These are phyloP conservation scores for Aramus guarauna DNA, from an alignment of 2,113 vertebrate genomes.

Conservation along the genomic window DNA sequence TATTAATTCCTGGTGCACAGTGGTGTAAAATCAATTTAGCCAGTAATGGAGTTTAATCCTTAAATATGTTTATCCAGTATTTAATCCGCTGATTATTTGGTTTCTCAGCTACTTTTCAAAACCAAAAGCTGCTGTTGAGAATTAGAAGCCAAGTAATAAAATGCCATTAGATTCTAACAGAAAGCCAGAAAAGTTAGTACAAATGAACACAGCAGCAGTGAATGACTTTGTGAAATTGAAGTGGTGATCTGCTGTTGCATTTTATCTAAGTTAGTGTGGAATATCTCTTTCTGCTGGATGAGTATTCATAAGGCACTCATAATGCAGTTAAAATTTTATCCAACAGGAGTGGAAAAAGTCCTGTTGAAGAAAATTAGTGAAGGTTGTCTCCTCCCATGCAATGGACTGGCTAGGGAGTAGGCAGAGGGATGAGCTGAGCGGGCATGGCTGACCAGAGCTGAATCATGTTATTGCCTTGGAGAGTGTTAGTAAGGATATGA, in stretches of 20 bases:
- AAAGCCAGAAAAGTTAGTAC: neutral
- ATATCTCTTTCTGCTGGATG: neutral
- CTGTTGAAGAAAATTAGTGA: neutral
- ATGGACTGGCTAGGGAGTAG: neutral
- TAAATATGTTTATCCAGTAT: neutral
- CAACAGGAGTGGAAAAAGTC: neutral
- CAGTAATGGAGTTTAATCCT: neutral
- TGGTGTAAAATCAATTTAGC: neutral
- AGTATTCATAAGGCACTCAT: neutral
- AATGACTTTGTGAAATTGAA: neutral
- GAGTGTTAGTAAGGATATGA: neutral
- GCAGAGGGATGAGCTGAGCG: neutral
- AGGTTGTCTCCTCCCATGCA: neutral
- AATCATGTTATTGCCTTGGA: neutral
- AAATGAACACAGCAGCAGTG: neutral
- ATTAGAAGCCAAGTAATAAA: neutral
- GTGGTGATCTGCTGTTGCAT: neutral
- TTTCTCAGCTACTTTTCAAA: neutral
- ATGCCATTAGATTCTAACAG: neutral
- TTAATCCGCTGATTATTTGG: neutral
- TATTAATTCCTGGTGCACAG: neutral
- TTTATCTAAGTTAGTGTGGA: neutral
- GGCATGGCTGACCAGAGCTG: neutral
- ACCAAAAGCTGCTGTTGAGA: neutral
- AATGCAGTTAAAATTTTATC: neutral